Base-by-base conservation (phyloP, 2,113 vertebrate genomes). In the Glaucidium brasilianum region DNA sequence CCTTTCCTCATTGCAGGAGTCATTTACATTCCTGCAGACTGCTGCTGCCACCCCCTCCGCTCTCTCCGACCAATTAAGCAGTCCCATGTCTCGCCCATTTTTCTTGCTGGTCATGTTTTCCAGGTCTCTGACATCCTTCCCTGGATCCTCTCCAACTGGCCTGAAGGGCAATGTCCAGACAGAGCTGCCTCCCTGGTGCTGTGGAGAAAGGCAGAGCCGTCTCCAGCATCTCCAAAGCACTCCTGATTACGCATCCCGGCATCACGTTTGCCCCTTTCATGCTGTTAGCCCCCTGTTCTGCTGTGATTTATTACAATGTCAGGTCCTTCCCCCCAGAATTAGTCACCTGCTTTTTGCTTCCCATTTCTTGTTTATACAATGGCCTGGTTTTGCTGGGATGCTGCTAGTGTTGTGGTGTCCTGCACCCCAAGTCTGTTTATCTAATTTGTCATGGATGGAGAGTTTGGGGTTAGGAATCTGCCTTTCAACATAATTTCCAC, bases 211-310 rank as follows among this genome's bases (percentile, higher is more conserved):
- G 50, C 35, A 91, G 59, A 77, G 45, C 68, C 3, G 2, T 15
- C 39, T 49, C 39, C 63, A 50, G 82, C 26, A 16, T 1, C 73
- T 15, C 43, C 0, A 0, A 43, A 74, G 34, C 27, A 27, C 26
- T 90, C 45, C 62, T 0, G 0, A 19, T 60, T 76, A 22, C 0
- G 0, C 37, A 50, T 50, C 47, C 35, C 2, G 4, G 19, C 5
- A 3, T 9, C 5, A 2, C 22, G 26, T 26, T 88, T 92, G 43
- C 27, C 41, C 18, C 4, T 26, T 34, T 75, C 56, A 41, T 59
- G n/a, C 63, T 73, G 63, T 47, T 62, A 35, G 6, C 21, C 20
- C n/a, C 19, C 34, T 75, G 64, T 20, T 87, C 77, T 87, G 64
- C 27, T 69, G 21, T 62, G 69, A 19, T 85, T 56, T 68, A n/a